Percentiles rank a stretch among this genome's conserved stretches.
phyloP scores from a whole-genome alignment of 2,797 vertebrate genomes.

The Pseudochaenichthys georgianus region DNA sequence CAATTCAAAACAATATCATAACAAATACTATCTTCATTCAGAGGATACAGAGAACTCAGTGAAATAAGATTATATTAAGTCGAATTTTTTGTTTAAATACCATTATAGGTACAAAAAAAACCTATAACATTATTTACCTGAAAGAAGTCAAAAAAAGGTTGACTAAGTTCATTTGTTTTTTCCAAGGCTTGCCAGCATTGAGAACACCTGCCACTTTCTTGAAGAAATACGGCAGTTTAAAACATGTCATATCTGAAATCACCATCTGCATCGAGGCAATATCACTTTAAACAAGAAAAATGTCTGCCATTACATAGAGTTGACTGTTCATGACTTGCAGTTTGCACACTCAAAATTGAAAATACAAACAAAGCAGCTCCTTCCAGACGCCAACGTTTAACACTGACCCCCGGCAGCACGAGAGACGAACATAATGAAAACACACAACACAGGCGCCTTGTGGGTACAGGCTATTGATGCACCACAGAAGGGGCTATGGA shows the following conservation, averaged over 20 bases:
- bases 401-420: constrained; percentile 47
- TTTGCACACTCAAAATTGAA: constrained; percentile 46
- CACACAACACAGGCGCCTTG: constrained; percentile 52
- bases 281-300: constrained; percentile 25
- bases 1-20: not conserved
- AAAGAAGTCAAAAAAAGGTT: not conserved
- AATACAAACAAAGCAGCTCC: constrained; percentile 51
- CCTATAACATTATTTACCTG: not conserved
- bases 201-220: constrained; percentile 2
- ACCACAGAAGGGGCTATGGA: constrained; percentile 51
- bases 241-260: constrained; percentile 27
- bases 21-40: not conserved
- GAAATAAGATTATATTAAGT: not conserved
- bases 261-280: constrained; percentile 24
- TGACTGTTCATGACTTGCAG: constrained; percentile 44
- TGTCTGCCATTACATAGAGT: constrained; percentile 39
- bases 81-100: not conserved
- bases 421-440: constrained; percentile 65
- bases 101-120: not conserved
- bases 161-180: not conserved
- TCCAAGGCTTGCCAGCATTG: not conserved
- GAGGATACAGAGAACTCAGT: not conserved
- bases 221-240: constrained; percentile 8
- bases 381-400: constrained; percentile 46
- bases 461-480: constrained; percentile 54